These are phyloP conservation scores for Rhyacichthys aspro DNA, from an alignment of 2,797 vertebrate genomes.

Conservation along the genomic window DNA sequence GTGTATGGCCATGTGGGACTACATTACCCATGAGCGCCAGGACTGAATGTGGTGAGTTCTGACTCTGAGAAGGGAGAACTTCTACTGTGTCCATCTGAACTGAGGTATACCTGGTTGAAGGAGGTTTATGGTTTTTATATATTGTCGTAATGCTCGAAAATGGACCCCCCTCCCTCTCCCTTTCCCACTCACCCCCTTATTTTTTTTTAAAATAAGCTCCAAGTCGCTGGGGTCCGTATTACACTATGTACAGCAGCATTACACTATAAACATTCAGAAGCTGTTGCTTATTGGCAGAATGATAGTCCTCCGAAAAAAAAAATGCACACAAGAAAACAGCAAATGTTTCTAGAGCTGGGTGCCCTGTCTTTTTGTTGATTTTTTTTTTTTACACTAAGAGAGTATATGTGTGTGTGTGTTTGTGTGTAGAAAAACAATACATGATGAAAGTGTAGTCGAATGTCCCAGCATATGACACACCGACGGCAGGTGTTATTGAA, in stretches of 20 bases:
- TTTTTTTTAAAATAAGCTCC: conserved; percentile 77
- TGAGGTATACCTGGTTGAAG: conserved; percentile 99
- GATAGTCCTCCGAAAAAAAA: conserved; percentile 82
- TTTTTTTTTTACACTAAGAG: conserved; percentile 83
- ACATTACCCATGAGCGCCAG: conserved; percentile 56
- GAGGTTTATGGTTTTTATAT: conserved; percentile 87
- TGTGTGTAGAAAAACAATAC: conserved; percentile 66
- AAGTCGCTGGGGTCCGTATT: conserved; percentile 81
- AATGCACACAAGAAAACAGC: conserved; percentile 80
- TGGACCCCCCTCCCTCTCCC: conserved; percentile 74
- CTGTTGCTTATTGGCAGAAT: conserved; percentile 98
- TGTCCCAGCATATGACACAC: conserved; percentile 32
- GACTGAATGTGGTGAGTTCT: conserved; percentile 23
- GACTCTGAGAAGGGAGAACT: conserved; percentile 51
- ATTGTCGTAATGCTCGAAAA: conserved; percentile 89
- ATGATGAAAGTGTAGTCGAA: conserved; percentile 55
- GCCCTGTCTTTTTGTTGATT: conserved; percentile 66
- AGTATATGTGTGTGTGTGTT: conserved; percentile 35
- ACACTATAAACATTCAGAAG: conserved; percentile 99
- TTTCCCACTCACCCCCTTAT: conserved; percentile 15
- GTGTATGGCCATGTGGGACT: conserved; percentile 80
- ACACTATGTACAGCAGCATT: conserved; percentile 94
- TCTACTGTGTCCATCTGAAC: conserved; percentile 81
- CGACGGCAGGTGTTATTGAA: conserved; percentile 10
- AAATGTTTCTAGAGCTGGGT: conserved; percentile 87